Conservation (phyloP, 2,888 invertebrate species). For the Parelbella ahira region DNA sequence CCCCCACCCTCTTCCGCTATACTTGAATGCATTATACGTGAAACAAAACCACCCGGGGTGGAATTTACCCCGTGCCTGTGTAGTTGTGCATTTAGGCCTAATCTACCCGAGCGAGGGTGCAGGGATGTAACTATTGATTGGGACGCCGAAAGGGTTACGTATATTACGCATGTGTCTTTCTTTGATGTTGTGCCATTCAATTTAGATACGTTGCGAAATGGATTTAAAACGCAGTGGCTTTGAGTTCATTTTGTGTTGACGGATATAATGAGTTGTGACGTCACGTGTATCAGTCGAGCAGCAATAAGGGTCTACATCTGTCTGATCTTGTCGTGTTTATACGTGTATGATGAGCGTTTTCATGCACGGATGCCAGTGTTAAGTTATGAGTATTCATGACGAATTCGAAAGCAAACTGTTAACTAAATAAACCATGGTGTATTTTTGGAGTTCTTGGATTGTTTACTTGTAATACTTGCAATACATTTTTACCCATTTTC, state of each 20-base stretch:
- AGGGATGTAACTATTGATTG: constrained; percentile 48
- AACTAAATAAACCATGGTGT: no score
- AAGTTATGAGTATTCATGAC: no score
- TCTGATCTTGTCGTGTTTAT: neutral
- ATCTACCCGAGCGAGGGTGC: constrained; percentile 50
- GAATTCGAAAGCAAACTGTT: no score
- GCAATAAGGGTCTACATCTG: constrained; percentile 2
- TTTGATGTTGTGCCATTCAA: constrained; percentile 31
- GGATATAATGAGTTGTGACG: neutral
- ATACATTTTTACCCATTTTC: no score
- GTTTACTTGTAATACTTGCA: no score
- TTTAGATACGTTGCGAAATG: constrained; percentile 16
- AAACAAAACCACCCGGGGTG: constrained; percentile 53
- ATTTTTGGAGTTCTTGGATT: no score
- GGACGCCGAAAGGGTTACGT: constrained; percentile 51
- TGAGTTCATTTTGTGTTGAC: constrained; percentile 5
- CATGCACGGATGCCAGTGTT: neutral
- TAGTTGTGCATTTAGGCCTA: constrained; percentile 71
- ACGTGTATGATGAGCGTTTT: neutral
- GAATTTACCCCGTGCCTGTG: constrained; percentile 44
- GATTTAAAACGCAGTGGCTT: constrained; percentile 1
- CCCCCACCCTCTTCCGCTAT: constrained; percentile 45
- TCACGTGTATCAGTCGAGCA: neutral
- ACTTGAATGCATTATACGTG: constrained; percentile 73
- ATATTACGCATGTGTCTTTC: constrained; percentile 46